Percentiles rank a stretch among this genome's conserved stretches.
phyloP scores from a whole-genome alignment of 1,140 invertebrate genomes.

The Lasaia peninsularis region DNA sequence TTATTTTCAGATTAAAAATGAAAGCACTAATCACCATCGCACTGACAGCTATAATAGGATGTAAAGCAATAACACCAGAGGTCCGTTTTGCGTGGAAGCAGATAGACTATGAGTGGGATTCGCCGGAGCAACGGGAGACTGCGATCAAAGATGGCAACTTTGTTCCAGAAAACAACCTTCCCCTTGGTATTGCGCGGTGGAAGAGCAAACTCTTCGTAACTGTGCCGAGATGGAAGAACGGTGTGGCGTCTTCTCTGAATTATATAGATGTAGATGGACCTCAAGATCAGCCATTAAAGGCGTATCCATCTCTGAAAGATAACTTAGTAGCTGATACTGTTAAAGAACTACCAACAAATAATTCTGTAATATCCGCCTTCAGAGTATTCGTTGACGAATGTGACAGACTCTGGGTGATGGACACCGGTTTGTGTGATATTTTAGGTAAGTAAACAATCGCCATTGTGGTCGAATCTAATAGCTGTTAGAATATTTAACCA shows the following conservation, averaged over 20 bases:
- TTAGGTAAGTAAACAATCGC: slow-evolving; percentile 78
- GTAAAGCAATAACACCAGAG: slow-evolving; percentile 79
- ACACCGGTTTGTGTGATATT: slow-evolving; percentile 86
- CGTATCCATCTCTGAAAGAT: slow-evolving; percentile 83
- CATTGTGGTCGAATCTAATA: no score
- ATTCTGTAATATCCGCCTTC: slow-evolving; percentile 82
- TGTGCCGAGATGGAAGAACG: slow-evolving; percentile 86
- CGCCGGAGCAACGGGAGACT: slow-evolving; percentile 77
- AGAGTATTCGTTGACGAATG: slow-evolving; percentile 82
- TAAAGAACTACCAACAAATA: slow-evolving; percentile 72
- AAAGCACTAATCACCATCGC: slow-evolving; percentile 43
- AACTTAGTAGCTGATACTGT: slow-evolving; percentile 78
- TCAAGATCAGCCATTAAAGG: slow-evolving; percentile 80
- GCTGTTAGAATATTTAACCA: no score
- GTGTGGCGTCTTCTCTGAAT: slow-evolving; percentile 84
- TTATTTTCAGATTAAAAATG: slow-evolving; percentile 59
- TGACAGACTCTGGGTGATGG: slow-evolving; percentile 86
- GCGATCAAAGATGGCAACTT: slow-evolving; percentile 81
- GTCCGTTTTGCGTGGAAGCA: slow-evolving; percentile 84
- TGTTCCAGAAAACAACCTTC: slow-evolving; percentile 84
- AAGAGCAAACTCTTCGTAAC: slow-evolving; percentile 87
- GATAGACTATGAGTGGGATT: slow-evolving; percentile 83
- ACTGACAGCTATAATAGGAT: slow-evolving; percentile 40
- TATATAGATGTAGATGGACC: slow-evolving; percentile 79
- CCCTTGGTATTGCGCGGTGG: slow-evolving; percentile 85